Evolutionary conservation across 2,888 invertebrate genomes (phyloP).

Genomic region (Conistra vaccinii): DNA sequence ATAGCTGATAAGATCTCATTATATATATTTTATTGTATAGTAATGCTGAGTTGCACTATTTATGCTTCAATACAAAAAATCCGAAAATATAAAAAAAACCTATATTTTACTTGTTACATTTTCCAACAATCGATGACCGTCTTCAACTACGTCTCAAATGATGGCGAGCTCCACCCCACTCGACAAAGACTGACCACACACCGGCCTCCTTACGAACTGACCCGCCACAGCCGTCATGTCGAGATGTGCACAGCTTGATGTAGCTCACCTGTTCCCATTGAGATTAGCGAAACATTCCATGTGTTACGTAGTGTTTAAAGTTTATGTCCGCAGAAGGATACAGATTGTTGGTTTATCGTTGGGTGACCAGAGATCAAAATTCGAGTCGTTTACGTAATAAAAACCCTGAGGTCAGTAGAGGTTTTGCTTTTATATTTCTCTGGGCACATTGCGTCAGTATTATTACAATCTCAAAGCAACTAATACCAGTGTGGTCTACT

Average conservation of each 20-base stretch:
- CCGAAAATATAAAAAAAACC: not conserved
- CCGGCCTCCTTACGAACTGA: constrained; percentile 49
- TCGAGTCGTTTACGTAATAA: constrained; percentile 30
- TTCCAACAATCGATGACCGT: constrained; percentile 48
- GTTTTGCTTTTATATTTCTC: constrained; percentile 45
- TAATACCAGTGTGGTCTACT: constrained; percentile 58
- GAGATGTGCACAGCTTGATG: constrained; percentile 51
- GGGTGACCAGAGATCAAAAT: constrained; percentile 45
- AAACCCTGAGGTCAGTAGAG: constrained; percentile 43
- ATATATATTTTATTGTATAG: constrained; percentile 23
- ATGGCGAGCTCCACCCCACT: constrained; percentile 54
- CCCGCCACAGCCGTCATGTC: constrained; percentile 51
- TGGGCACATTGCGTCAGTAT: constrained; percentile 69
- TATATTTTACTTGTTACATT: not conserved
- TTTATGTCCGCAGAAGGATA: constrained; percentile 56
- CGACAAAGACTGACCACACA: constrained; percentile 71
- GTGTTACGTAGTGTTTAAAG: constrained; percentile 66
- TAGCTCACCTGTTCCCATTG: constrained; percentile 67
- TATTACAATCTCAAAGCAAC: constrained; percentile 70
- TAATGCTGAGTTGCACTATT: not conserved
- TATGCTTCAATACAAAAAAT: not conserved
- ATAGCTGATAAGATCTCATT: constrained; percentile 51
- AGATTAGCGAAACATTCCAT: constrained; percentile 79
- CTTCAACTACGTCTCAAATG: constrained; percentile 49
- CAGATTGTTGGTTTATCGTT: constrained; percentile 46